These are phyloP conservation scores for Pseudomyrmex flavicornis DNA, from an alignment of 1,140 invertebrate species.

Conservation along the genomic window DNA sequence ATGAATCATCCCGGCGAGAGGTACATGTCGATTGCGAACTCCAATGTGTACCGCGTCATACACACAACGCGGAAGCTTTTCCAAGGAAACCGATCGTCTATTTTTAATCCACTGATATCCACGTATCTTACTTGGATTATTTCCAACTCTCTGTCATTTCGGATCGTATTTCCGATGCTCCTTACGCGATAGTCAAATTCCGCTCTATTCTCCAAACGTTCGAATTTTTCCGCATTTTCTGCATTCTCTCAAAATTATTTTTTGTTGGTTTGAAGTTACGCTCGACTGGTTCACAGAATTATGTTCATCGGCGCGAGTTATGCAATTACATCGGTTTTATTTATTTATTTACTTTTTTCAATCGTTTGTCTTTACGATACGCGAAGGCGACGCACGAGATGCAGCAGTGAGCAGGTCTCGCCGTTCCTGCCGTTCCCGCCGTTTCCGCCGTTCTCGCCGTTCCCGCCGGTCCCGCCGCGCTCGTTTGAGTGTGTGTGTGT, in stretches of 20 bases:
- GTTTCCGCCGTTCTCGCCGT: no score
- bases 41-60: no score
- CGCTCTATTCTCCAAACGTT: no score
- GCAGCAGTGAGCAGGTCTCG: slow-evolving; percentile 58
- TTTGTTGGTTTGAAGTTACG: no score
- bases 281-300: no score
- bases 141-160: slow-evolving; percentile 9
- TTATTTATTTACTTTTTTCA: not conserved
- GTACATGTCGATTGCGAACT: no score
- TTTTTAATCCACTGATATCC: not conserved
- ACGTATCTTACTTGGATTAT: slow-evolving; percentile 4
- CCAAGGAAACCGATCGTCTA: not conserved
- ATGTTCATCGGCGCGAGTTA: no score
- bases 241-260: no score
- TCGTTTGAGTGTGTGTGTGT: no score
- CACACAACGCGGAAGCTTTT: slow-evolving; percentile 1
- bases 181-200: no score
- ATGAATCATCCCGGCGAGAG: slow-evolving; percentile 11
- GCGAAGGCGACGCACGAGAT: slow-evolving; percentile 57
- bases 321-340: not conserved
- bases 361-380: slow-evolving; percentile 31
- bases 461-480: no score
- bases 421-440: not conserved
- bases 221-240: no score
- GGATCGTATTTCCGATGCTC: not conserved